These are phyloP conservation scores for Xylocopa sonorina DNA, from an alignment of 1,140 invertebrate species.

Conservation along the genomic window DNA sequence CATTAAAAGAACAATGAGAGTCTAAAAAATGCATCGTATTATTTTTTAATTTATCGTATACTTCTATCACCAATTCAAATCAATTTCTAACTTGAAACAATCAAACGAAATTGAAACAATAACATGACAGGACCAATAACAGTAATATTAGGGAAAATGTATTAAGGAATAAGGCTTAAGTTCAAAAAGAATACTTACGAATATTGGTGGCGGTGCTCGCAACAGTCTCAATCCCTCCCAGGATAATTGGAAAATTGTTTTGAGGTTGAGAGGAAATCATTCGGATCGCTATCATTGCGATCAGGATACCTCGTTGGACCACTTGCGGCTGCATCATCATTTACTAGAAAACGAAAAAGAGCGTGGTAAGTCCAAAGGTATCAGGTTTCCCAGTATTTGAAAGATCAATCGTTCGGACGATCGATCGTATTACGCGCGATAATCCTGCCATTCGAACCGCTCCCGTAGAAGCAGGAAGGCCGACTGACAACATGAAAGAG, in stretches of 20 bases:
- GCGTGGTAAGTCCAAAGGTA: constrained; percentile 25
- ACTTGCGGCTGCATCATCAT: constrained; percentile 43
- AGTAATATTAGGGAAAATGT: not conserved
- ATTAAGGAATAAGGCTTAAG: not conserved
- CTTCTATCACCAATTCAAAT: no score
- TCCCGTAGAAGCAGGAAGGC: constrained; percentile 66
- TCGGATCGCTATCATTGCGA: constrained; percentile 48
- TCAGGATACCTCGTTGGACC: constrained; percentile 40
- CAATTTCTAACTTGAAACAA: not conserved
- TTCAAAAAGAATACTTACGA: constrained; percentile 63
- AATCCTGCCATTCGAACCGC: constrained; percentile 36
- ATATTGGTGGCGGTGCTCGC: constrained; percentile 74
- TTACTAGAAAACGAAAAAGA: not conserved
- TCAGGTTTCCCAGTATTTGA: constrained; percentile 25
- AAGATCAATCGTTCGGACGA: constrained; percentile 6
- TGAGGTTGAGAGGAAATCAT: constrained; percentile 46
- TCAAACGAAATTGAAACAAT: not conserved
- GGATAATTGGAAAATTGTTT: constrained; percentile 51
- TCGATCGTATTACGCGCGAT: not conserved
- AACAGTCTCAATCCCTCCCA: constrained; percentile 75
- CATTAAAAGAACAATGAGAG: no score
- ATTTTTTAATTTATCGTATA: no score
- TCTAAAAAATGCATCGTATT: no score
- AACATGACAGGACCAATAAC: no score
- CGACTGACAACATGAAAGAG: constrained; percentile 70